Base-by-base conservation (phyloP, 2,888 invertebrate genomes). In the Pantelozetes paolii region DNA sequence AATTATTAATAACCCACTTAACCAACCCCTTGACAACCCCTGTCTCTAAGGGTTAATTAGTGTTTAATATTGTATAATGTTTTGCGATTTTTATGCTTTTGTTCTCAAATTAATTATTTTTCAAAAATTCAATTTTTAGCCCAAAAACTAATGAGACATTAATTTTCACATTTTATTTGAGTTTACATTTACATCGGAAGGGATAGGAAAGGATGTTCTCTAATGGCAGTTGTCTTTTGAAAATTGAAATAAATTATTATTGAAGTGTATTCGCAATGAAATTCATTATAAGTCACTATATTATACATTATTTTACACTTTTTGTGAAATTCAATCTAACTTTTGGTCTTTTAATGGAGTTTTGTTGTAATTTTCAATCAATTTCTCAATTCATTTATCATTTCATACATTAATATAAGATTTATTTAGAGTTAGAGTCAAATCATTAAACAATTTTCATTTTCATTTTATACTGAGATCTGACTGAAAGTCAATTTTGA, bases 41-140 rank as follows among this genome's bases (percentile, higher is more conserved):
- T n/a, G n/a, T n/a, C n/a, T n/a, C n/a, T n/a, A n/a, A n/a, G n/a
- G n/a, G n/a, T n/a, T n/a, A n/a, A n/a, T n/a, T n/a, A n/a, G n/a
- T n/a, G n/a, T n/a, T n/a, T n/a, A n/a, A n/a, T n/a, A n/a, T n/a
- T n/a, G n/a, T n/a, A n/a, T n/a, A n/a, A n/a, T n/a, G n/a, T n/a
- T n/a, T n/a, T n/a, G n/a, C n/a, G n/a, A n/a, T n/a, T n/a, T n/a
- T n/a, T n/a, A n/a, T n/a, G n/a, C 5, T 26, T 11, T 3, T 57
- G 28, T 18, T 28, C 23, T 57, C 30, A 57, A 30, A 57, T 57
- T 57, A 57, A 57, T 57, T 57, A 57, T 26, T 26, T 50, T 57
- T 30, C 15, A 57, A 57, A 57, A n/a, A n/a, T n/a, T 57, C 15
- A 18, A 30, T 30, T 57, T 57, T 57, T 54, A 2, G n/a, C 8